Conservation (phyloP, 2,113 vertebrate species). For the Entomyzon cyanotis region DNA sequence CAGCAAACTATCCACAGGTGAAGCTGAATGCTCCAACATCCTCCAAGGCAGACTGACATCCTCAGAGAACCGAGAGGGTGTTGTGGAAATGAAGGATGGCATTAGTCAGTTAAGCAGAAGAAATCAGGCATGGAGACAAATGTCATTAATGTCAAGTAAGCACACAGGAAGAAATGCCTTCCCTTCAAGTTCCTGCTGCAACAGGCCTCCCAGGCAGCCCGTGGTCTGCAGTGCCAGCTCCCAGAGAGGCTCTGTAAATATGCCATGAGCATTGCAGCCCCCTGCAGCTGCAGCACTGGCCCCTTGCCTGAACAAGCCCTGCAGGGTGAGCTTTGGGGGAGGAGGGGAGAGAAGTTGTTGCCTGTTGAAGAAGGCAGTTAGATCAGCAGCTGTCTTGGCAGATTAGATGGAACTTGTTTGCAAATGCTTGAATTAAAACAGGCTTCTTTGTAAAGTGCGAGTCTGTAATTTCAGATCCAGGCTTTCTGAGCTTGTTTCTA, state of each 20-base stretch:
- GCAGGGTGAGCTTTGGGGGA: neutral
- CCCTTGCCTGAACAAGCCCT: slow-evolving; percentile 28
- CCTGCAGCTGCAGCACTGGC: slow-evolving; percentile 43
- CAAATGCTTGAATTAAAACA: neutral
- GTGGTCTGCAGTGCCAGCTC: neutral
- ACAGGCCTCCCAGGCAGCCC: slow-evolving; percentile 1
- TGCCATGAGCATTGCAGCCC: neutral
- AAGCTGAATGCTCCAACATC: neutral
- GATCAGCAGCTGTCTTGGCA: slow-evolving; percentile 45
- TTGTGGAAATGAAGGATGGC: neutral
- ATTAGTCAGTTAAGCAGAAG: neutral
- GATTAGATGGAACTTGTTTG: slow-evolving; percentile 24
- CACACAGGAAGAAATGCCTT: neutral
- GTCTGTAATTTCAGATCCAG: slow-evolving; percentile 26
- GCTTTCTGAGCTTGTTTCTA: neutral
- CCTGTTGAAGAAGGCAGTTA: neutral
- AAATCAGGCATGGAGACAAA: neutral
- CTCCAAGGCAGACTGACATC: neutral
- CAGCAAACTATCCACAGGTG: neutral
- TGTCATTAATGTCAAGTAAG: neutral
- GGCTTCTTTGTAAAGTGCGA: neutral
- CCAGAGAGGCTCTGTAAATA: neutral
- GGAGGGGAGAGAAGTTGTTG: neutral
- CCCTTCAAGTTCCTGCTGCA: neutral
- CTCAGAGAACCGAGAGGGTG: neutral